A percentile compares a stretch with the other conserved stretches of the same genome.
Evolutionary conservation across 2,888 invertebrate species (phyloP).

Genomic region (Sminthurides aquaticus): DNA sequence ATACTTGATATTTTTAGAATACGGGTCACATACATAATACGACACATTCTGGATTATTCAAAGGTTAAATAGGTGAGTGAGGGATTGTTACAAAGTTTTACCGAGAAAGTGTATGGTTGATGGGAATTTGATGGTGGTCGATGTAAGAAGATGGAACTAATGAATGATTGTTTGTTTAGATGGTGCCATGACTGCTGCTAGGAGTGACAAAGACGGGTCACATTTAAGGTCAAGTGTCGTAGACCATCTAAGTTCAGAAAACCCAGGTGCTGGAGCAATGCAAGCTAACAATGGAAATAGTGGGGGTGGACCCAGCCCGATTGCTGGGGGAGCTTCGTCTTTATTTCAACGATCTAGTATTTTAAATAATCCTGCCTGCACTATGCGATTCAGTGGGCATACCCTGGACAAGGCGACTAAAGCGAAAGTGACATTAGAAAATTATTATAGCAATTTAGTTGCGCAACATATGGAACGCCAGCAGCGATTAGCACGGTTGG

Average conservation of each 20-base stretch:
- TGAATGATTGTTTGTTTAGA: conserved; percentile 15
- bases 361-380: conserved; percentile 51
- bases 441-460: conserved; percentile 97
- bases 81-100: too few relatives aligned
- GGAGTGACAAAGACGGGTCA: conserved; percentile 34
- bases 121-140: background rate
- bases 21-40: too few relatives aligned
- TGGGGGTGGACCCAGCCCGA: conserved; percentile 13
- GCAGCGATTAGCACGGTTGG: conserved; percentile 82
- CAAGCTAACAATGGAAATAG: conserved; percentile 11
- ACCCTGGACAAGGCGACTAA: conserved; percentile 98
- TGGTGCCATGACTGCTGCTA: conserved; percentile 40
- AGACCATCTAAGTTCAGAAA: conserved; percentile 19
- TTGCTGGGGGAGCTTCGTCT: conserved; percentile 1
- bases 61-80: too few relatives aligned
- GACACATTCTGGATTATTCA: too few relatives aligned
- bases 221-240: conserved; percentile 26
- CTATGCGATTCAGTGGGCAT: conserved; percentile 90
- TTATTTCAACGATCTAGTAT: conserved; percentile 29
- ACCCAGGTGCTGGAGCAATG: conserved; percentile 8
- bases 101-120: too few relatives aligned
- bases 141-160: background rate
- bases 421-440: conserved; percentile 95
- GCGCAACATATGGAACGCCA: conserved; percentile 96
- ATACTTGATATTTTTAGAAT: too few relatives aligned